Percentiles rank a stretch among this genome's conserved stretches.
Conservation (phyloP, 1,140 invertebrate species). For the Pogonus chalceus region DNA sequence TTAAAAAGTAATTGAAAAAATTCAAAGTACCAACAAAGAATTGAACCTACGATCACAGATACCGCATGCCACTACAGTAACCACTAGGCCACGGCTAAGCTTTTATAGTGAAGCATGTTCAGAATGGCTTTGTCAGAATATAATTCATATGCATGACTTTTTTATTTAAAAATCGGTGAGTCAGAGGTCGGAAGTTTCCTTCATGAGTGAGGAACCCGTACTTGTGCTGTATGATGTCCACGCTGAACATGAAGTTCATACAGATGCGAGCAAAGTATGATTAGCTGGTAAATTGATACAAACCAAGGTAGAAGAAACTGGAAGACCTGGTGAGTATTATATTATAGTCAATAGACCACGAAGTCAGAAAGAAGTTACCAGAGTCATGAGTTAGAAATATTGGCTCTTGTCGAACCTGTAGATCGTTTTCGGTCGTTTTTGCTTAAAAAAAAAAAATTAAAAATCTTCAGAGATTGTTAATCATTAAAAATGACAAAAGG, state of each 20-base stretch:
- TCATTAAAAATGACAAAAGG: conserved; percentile 28
- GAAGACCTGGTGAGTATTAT: conserved; percentile 2
- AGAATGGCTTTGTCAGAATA: too few species aligned
- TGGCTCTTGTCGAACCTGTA: neutral
- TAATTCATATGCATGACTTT: too few species aligned
- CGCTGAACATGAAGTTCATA: conserved; percentile 25
- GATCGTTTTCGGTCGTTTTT: neutral
- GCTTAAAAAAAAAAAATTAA: neutral
- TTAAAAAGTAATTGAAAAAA: too few species aligned
- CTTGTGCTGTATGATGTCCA: neutral
- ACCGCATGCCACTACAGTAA: too few species aligned
- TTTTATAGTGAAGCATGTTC: too few species aligned
- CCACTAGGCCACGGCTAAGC: too few species aligned
- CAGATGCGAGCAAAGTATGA: conserved; percentile 25
- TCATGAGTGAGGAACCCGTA: too few species aligned
- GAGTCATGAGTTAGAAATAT: neutral
- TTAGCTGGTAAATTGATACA: conserved; percentile 25
- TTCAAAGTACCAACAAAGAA: too few species aligned
- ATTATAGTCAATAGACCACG: conserved; percentile 7
- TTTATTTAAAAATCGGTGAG: too few species aligned
- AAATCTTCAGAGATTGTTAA: neutral
- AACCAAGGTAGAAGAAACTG: neutral
- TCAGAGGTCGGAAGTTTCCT: too few species aligned
- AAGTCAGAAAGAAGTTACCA: neutral
- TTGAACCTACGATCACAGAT: too few species aligned